Evolutionary conservation across 2,797 vertebrate genomes (phyloP).

Genomic region (Labroides dimidiatus): DNA sequence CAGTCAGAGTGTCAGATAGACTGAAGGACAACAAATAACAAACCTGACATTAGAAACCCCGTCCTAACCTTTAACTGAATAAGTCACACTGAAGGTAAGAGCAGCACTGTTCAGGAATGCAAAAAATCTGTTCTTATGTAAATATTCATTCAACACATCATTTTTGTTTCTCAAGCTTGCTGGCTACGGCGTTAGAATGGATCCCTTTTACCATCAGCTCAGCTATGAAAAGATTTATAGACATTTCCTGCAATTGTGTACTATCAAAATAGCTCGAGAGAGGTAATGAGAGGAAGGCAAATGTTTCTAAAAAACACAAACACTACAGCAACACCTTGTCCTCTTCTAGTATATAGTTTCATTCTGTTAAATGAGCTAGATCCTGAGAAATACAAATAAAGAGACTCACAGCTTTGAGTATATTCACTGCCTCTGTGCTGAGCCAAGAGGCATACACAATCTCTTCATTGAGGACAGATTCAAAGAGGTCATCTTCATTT

Average conservation of each 20-base stretch:
- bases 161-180: slow-evolving; percentile 18
- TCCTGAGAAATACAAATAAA: slow-evolving; percentile 3
- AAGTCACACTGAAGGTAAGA: not conserved
- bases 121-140: slow-evolving; percentile 7
- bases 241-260: slow-evolving; percentile 48
- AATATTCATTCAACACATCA: slow-evolving; percentile 8
- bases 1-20: slow-evolving; percentile 36
- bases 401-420: slow-evolving; percentile 93
- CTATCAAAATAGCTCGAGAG: slow-evolving; percentile 13
- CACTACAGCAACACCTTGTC: not conserved
- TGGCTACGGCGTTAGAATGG: slow-evolving; percentile 18
- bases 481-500: slow-evolving; percentile 97
- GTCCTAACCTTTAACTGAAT: not conserved
- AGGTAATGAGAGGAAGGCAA: not conserved
- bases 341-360: not conserved
- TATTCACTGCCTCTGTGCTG: slow-evolving; percentile 88
- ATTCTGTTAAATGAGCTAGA: not conserved
- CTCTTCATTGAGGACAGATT: slow-evolving; percentile 95
- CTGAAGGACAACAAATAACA: slow-evolving; percentile 44
- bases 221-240: slow-evolving; percentile 4
- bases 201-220: slow-evolving; percentile 33
- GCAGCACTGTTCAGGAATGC: slow-evolving; percentile 5
- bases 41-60: slow-evolving; percentile 10
- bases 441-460: slow-evolving; percentile 95
- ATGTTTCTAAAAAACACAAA: slow-evolving; percentile 20